Evolutionary conservation across 1,140 invertebrate genomes (phyloP).

Genomic region (Heterodera carotae): DNA sequence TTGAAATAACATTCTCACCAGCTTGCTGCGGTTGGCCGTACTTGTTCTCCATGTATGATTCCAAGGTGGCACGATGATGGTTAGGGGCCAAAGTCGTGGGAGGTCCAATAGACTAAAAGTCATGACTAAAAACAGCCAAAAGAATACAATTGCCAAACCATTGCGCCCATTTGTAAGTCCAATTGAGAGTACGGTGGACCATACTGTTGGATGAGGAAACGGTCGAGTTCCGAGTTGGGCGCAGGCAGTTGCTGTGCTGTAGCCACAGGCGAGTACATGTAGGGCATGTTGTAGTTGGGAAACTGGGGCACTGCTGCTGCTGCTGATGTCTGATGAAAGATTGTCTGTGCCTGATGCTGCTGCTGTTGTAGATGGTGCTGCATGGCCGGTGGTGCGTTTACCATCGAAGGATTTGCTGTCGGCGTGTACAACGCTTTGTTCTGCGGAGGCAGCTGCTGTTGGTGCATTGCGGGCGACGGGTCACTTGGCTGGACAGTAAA

Average conservation of each 20-base stretch:
- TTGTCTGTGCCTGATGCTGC: constrained; percentile 13
- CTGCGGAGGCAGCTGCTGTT: constrained; percentile 10
- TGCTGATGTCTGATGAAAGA: constrained; percentile 27
- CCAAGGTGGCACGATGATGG: constrained; percentile 23
- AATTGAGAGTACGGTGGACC: constrained; percentile 18
- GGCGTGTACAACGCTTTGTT: background rate
- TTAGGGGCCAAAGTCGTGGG: constrained; percentile 15
- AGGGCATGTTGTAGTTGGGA: constrained; percentile 29
- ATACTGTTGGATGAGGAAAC: constrained; percentile 29
- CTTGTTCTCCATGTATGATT: constrained; percentile 29
- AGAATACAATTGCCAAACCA: constrained; percentile 5
- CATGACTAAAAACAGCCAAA: background rate
- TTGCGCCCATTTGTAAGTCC: constrained; percentile 22
- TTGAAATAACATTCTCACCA: background rate
- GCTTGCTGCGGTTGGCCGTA: constrained; percentile 12
- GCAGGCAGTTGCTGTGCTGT: constrained; percentile 6
- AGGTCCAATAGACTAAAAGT: constrained; percentile 19
- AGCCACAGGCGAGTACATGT: constrained; percentile 31
- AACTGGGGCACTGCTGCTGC: constrained; percentile 16
- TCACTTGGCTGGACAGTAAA: background rate
- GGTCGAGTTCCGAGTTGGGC: constrained; percentile 10
- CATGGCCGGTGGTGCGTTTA: constrained; percentile 1
- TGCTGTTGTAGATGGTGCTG: constrained; percentile 24
- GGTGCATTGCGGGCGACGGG: background rate
- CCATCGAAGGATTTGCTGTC: background rate